Evolutionary conservation across 2,113 vertebrate species (phyloP).

Genomic region (Corythoichthys intestinalis): DNA sequence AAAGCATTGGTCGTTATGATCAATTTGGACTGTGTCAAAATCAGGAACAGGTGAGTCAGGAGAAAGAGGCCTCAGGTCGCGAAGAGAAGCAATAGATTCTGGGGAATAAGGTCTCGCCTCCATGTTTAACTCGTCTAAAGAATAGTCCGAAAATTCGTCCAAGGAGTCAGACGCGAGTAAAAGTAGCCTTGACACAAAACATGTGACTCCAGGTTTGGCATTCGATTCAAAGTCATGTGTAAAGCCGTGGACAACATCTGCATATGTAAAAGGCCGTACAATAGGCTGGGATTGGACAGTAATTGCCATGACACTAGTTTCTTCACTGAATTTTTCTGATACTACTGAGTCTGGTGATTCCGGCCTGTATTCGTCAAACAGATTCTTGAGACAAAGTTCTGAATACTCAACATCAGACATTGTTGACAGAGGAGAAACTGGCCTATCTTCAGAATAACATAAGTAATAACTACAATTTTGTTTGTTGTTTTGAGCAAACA

Average conservation of each 20-base stretch:
- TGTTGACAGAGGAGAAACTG: background rate
- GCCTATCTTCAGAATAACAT: constrained; percentile 1
- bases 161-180: background rate
- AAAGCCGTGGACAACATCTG: background rate
- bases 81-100: background rate
- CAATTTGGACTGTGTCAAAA: background rate
- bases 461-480: constrained; percentile 22
- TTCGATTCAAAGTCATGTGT: background rate
- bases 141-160: background rate
- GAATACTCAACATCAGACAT: constrained; percentile 1
- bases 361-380: background rate
- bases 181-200: background rate
- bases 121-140: background rate
- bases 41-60: constrained; percentile 8
- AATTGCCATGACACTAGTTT: background rate
- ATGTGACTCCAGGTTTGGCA: accelerated
- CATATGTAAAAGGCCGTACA: background rate
- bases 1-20: background rate
- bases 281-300: background rate
- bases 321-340: background rate
- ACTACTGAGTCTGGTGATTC: background rate
- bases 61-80: background rate
- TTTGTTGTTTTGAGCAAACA: background rate
- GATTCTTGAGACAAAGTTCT: constrained; percentile 2
- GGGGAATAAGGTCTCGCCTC: background rate